Evolutionary conservation across 2,888 invertebrate genomes (phyloP).

Genomic region (Chrysotoxum bicinctum): DNA sequence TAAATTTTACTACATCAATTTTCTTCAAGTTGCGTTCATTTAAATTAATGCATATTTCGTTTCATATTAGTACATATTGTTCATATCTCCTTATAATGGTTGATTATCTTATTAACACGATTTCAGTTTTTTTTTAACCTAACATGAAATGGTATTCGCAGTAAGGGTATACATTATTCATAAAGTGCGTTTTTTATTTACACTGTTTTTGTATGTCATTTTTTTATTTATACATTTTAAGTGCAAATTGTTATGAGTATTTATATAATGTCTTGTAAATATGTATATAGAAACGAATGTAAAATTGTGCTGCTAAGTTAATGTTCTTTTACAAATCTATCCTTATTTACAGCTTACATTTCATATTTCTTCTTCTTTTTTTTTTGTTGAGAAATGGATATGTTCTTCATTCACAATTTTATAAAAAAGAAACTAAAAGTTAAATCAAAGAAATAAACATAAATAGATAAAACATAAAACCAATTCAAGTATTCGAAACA

Average conservation of each 20-base stretch:
- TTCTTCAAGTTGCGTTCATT: background rate
- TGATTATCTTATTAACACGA: conserved; percentile 25
- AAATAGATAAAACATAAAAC: background rate
- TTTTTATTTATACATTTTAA: conserved; percentile 36
- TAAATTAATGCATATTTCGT: conserved; percentile 20
- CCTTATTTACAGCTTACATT: conserved; percentile 34
- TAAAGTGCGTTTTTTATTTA: conserved; percentile 38
- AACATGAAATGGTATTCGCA: conserved; percentile 28
- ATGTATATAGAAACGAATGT: conserved; percentile 20
- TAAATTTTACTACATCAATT: conserved; percentile 10
- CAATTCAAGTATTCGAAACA: background rate
- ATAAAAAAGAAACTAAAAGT: background rate
- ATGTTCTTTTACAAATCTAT: conserved; percentile 31
- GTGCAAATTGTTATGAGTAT: conserved; percentile 33
- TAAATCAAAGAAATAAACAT: background rate
- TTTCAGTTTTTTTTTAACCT: conserved; percentile 13
- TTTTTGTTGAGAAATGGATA: conserved; percentile 22
- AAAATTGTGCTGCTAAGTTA: conserved; percentile 25
- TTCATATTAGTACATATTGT: conserved; percentile 1
- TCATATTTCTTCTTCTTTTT: background rate
- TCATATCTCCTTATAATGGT: background rate
- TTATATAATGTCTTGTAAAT: conserved; percentile 10
- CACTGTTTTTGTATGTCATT: conserved; percentile 25
- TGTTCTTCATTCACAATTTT: conserved; percentile 28
- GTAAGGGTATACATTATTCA: conserved; percentile 8